Conservation (phyloP, 2,113 vertebrate species). For the Sprattus sprattus region DNA sequence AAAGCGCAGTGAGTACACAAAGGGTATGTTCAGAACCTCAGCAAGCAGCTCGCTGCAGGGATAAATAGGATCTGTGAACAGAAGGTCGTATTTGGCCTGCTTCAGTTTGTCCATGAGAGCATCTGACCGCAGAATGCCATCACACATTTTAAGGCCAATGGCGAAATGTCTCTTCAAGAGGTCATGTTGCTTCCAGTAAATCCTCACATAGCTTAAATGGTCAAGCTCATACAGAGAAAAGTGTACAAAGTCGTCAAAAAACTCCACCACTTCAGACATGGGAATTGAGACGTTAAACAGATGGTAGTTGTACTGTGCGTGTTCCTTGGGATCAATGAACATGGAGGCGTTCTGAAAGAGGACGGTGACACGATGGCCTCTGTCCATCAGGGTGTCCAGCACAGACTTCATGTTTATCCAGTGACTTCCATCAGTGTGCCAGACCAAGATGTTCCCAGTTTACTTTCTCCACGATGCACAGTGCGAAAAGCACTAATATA, state of each 20-base stretch:
- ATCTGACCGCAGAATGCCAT: slow-evolving; percentile 61
- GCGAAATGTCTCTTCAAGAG: slow-evolving; percentile 20
- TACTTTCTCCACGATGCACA: slow-evolving; percentile 47
- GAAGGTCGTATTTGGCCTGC: slow-evolving; percentile 60
- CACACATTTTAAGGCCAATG: slow-evolving; percentile 40
- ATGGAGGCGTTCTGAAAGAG: slow-evolving; percentile 40
- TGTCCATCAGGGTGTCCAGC: slow-evolving; percentile 59
- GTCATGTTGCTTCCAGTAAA: slow-evolving; percentile 40
- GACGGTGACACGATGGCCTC: slow-evolving; percentile 71
- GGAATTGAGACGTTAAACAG: slow-evolving; percentile 50
- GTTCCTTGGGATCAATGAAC: slow-evolving; percentile 51
- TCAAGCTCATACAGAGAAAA: slow-evolving; percentile 63
- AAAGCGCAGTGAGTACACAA: slow-evolving; percentile 65
- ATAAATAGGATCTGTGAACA: slow-evolving; percentile 62
- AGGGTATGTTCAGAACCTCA: slow-evolving; percentile 61
- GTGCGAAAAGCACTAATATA: slow-evolving; percentile 52
- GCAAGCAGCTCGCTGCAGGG: slow-evolving; percentile 65
- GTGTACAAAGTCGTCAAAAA: slow-evolving; percentile 38
- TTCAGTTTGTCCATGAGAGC: slow-evolving; percentile 60
- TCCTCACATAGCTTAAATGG: slow-evolving; percentile 49
- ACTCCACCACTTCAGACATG: slow-evolving; percentile 22
- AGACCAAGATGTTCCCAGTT: slow-evolving; percentile 71
- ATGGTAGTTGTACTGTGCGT: slow-evolving; percentile 49
- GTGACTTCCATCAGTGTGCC: slow-evolving; percentile 76
- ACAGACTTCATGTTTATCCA: slow-evolving; percentile 75